A percentile compares a stretch with the other conserved stretches of the same genome.
phyloP scores from a whole-genome alignment of 2,113 vertebrate genomes.

The Hypocryptadius cinnamomeus region DNA sequence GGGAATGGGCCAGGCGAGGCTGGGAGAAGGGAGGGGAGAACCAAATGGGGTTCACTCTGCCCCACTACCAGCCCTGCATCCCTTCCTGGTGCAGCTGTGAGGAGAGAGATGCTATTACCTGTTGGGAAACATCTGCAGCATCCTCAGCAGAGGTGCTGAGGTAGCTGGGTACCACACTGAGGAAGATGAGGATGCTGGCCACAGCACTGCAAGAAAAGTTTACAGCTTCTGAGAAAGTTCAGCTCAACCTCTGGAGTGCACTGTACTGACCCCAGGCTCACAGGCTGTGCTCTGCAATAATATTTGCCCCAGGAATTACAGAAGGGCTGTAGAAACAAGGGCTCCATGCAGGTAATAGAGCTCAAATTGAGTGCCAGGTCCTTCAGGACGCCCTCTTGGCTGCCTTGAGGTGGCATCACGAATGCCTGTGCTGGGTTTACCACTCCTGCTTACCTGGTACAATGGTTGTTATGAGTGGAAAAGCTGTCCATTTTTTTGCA shows the following conservation, averaged over 20 bases:
- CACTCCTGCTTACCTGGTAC: neutral
- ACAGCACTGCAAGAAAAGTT: accelerated
- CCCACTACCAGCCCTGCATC: neutral
- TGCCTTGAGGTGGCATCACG: neutral
- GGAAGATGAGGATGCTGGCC: neutral
- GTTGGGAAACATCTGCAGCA: neutral
- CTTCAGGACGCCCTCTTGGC: neutral
- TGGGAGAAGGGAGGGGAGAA: neutral
- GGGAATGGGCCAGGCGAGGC: neutral
- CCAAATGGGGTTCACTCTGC: neutral
- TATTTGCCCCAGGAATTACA: neutral
- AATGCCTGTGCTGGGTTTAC: neutral
- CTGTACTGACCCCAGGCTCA: accelerated
- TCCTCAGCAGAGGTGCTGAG: neutral
- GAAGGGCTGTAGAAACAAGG: neutral
- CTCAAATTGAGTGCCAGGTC: neutral
- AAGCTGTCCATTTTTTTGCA: too few species aligned
- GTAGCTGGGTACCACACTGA: neutral
- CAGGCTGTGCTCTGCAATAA: neutral
- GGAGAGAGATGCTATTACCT: neutral
- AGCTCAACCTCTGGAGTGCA: neutral
- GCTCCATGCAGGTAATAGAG: neutral
- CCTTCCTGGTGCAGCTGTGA: neutral
- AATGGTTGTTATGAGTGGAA: too few species aligned
- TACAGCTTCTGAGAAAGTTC: neutral